Conservation (phyloP, 1,140 invertebrate species). For the Lucilia cuprina region DNA sequence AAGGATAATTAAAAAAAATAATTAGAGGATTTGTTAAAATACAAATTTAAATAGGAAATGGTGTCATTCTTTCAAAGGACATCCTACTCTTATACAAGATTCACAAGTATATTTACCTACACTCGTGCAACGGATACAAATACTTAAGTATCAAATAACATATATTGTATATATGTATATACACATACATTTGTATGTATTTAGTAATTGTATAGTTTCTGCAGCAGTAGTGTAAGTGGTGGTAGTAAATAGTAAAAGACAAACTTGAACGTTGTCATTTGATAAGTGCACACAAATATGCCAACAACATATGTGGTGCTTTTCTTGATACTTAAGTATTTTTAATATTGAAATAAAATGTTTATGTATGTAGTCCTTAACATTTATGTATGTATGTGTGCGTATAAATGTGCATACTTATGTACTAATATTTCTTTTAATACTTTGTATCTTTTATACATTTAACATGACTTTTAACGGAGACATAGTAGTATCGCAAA, state of each 20-base stretch:
- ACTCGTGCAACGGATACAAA: background rate
- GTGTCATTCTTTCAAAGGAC: background rate
- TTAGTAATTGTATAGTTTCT: background rate
- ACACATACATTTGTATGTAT: background rate
- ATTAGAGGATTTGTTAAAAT: too few species aligned
- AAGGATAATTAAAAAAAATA: too few species aligned
- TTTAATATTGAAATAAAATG: constrained; percentile 4
- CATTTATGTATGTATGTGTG: background rate
- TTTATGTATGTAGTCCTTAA: background rate
- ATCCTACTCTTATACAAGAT: background rate
- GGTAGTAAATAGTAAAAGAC: background rate
- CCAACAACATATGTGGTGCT: background rate
- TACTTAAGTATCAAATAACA: constrained; percentile 4
- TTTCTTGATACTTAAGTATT: constrained; percentile 10
- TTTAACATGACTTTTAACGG: background rate
- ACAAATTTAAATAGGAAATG: too few species aligned
- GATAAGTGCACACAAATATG: constrained; percentile 10
- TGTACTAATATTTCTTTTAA: background rate
- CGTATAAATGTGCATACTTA: background rate
- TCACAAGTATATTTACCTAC: background rate
- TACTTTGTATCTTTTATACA: background rate
- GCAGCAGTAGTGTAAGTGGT: too few species aligned
- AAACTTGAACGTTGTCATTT: constrained; percentile 3
- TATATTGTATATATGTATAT: background rate
- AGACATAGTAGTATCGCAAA: background rate